Conservation (phyloP, 2,113 vertebrate species). For the Bos taurus region DNA sequence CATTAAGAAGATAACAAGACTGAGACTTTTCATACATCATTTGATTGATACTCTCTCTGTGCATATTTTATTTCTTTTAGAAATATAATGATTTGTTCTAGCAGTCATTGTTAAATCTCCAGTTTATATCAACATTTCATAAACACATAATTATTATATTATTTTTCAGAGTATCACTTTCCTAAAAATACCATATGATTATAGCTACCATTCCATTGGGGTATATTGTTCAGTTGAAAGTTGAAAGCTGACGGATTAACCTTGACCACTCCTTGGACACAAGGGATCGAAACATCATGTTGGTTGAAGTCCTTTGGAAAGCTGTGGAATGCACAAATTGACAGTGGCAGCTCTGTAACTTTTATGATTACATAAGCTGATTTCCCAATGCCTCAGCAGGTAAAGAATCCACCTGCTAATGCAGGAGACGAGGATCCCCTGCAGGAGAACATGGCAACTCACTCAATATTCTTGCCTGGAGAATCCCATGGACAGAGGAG, state of each 20-base stretch:
- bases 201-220: background rate
- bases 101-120: conserved; percentile 41
- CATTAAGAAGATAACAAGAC: conserved; percentile 48
- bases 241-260: background rate
- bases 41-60: conserved; percentile 31
- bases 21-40: conserved; percentile 11
- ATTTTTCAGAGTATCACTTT: conserved; percentile 53
- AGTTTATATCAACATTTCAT: conserved; percentile 51
- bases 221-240: background rate
- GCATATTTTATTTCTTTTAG: conserved; percentile 50
- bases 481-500: background rate
- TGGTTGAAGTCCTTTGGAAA: conserved; percentile 41
- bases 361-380: background rate
- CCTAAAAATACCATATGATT: background rate
- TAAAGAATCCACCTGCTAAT: background rate
- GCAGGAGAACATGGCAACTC: background rate
- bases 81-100: conserved; percentile 62
- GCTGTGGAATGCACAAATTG: background rate
- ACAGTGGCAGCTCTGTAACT: background rate
- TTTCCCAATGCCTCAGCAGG: background rate
- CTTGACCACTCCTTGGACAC: background rate
- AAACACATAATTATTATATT: conserved; percentile 63
- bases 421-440: background rate
- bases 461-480: background rate
- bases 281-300: background rate